Percentiles rank a stretch among this genome's conserved stretches.
phyloP scores from a whole-genome alignment of 2,888 invertebrate genomes.

The Bruchidius siliquastri region DNA sequence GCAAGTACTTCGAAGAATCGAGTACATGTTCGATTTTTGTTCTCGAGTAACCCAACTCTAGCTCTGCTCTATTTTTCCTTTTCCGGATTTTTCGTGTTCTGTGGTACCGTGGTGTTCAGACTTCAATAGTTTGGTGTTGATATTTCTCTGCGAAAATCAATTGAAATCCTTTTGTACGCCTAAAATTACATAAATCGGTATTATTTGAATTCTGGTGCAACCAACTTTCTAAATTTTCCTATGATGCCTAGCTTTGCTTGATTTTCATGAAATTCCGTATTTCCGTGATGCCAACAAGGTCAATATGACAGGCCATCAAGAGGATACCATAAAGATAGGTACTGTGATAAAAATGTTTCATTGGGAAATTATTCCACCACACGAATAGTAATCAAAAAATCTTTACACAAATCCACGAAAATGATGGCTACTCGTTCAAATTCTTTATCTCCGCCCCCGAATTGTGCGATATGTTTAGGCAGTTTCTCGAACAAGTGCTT shows the following conservation, averaged over 20 bases:
- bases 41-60: too few relatives aligned
- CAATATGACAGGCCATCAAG: neutral
- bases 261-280: neutral
- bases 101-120: too few relatives aligned
- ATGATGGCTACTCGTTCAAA: slow-evolving; percentile 22
- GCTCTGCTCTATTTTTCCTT: too few relatives aligned
- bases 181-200: neutral
- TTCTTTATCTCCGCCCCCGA: slow-evolving; percentile 62
- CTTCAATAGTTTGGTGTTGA: neutral
- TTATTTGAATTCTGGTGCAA: neutral
- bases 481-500: slow-evolving; percentile 83
- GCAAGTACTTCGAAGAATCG: too few relatives aligned
- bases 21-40: too few relatives aligned
- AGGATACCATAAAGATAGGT: neutral
- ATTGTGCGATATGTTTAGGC: slow-evolving; percentile 90
- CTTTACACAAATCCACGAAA: neutral
- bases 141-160: neutral
- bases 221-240: neutral
- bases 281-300: neutral
- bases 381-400: neutral
- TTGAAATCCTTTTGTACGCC: neutral
- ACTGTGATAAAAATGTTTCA: neutral
- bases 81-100: too few relatives aligned
- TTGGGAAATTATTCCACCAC: neutral
- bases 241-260: too few relatives aligned